Base-by-base conservation (phyloP, 2,113 vertebrate genomes). In the Odontesthes bonariensis region DNA sequence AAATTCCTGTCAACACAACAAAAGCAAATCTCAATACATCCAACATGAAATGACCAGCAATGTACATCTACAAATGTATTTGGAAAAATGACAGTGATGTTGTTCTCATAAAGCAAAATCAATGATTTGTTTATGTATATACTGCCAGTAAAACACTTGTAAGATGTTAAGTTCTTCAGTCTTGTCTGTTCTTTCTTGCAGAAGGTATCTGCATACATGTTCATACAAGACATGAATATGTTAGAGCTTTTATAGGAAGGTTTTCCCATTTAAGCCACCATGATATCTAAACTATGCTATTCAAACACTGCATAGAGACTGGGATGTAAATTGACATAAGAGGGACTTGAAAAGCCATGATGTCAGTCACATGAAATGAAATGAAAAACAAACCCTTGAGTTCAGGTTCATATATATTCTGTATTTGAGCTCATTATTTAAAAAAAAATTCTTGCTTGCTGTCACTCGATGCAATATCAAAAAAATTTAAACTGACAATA, bases 201-300 rank as follows among this genome's bases (percentile, higher is more conserved):
- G 44, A 47, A 52, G 10, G 44, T 49, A 71, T 74, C 35, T 71
- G 53, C 58, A 27, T 77, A 65, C 3, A 1, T 54, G 20, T 75
- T 79, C 59, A 76, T 46, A 70, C 60, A 16, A 51, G 27, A 81
- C 55, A 44, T 27, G 38, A 69, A 57, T 55, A 77, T 40, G 56
- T 27, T 31, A 67, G n/a, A 75, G 7, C 0, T 59, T 12, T 70
- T 81, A 70, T 73, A 17, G 49, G 57, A 3, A 59, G 58, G 66
- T 51, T 87, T 85, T 82, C 69, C 17, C 60, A 55, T 75, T 69
- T 69, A 52, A 80, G 49, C 79, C 62, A 60, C 42, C 35, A 9
- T 35, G 23, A 86, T 84, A 66, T 33, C 51, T 69, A 87, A 38
- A 84, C 23, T 27, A 32, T 44, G 32, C 68, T 35, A 64, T 75